Evolutionary conservation across 2,113 vertebrate species (phyloP), one percentile per base, ranked within the genome.

Genomic region (Uropsilus gracilis): DNA sequence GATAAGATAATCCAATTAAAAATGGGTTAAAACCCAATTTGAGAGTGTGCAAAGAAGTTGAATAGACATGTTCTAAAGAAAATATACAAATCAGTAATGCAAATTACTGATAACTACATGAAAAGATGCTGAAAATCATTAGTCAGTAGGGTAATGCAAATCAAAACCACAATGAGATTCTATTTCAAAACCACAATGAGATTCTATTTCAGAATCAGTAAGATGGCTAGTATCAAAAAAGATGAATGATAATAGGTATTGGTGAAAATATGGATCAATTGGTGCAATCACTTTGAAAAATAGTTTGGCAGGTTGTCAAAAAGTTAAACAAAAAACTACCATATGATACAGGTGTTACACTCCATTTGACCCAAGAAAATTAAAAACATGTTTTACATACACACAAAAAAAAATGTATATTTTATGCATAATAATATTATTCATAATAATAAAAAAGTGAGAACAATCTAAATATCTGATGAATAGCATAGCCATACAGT

Each of bases 81-180:
- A 17, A 82, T 86, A 73, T 30, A 68, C 37, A 87, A 95, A 83
- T 63, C 9, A 72, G 10, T 18, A n/a, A 55, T 55, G 53, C 17
- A 59, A 66, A 66, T 66, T 32, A 63, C 63, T 39, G 46, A 46
- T 61, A 83, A 66, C 55, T 30, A 73, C 34, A 75, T 42, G 16
- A 87, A 91, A 95, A 95, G 71, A 73, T 66, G 4, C 0, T 90
- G 46, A 76, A 20, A 8, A 77, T n/a, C n/a, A 80, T 80, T 81
- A 76, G 39, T 68, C 53, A 83, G 37, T 48, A 71, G 44, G 37
- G 24, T 94, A 88, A 72, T 59, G 61, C 11, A 93, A 94, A 89
- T 86, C 80, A 61, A 92, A 96, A 94, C 48, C 50, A 87, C 12
- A 88, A 24, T 44, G 14, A 84, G 10, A 81, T 37, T 75, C 48